A percentile compares a stretch with the other conserved stretches of the same genome.
Evolutionary conservation across 2,797 vertebrate species (phyloP).

Genomic region (Benthosema pterotum): DNA sequence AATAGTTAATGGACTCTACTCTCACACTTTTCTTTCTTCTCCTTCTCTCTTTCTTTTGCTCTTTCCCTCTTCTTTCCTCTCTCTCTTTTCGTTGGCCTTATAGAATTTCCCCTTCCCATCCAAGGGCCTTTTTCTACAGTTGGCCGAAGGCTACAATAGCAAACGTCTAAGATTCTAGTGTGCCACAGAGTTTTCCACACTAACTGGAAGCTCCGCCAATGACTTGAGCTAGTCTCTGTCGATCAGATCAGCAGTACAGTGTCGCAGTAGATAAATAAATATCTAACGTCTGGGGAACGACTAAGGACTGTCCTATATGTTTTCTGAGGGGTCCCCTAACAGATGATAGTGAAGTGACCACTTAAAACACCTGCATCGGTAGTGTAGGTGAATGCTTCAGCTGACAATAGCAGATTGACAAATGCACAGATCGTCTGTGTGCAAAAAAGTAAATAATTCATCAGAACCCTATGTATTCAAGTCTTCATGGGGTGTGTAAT

Average conservation of each 20-base stretch:
- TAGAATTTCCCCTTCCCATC: constrained; percentile 12
- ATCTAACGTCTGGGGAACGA: too few relatives aligned
- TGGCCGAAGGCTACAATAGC: constrained; percentile 21
- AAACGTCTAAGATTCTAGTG: constrained; percentile 20
- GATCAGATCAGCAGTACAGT: constrained; percentile 25
- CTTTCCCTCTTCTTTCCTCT: not conserved
- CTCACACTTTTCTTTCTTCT: constrained; percentile 1
- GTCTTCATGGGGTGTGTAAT: too few relatives aligned
- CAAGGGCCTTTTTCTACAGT: constrained; percentile 15
- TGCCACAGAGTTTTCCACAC: constrained; percentile 32
- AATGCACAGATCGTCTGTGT: too few relatives aligned
- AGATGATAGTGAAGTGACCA: too few relatives aligned
- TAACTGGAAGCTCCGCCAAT: constrained; percentile 24
- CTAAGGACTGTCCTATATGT: too few relatives aligned
- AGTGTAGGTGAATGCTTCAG: too few relatives aligned
- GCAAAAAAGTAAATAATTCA: too few relatives aligned
- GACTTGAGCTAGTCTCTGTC: constrained; percentile 17
- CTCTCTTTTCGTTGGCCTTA: not conserved
- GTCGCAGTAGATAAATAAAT: too few relatives aligned
- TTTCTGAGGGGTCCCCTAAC: too few relatives aligned
- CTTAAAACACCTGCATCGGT: too few relatives aligned
- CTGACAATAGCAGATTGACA: too few relatives aligned
- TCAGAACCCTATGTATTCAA: too few relatives aligned
- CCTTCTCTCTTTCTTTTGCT: not conserved
- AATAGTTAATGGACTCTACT: constrained; percentile 21